Evolutionary conservation across 2,888 invertebrate species (phyloP).

Genomic region (Scaptodrosophila latifasciaeformis): DNA sequence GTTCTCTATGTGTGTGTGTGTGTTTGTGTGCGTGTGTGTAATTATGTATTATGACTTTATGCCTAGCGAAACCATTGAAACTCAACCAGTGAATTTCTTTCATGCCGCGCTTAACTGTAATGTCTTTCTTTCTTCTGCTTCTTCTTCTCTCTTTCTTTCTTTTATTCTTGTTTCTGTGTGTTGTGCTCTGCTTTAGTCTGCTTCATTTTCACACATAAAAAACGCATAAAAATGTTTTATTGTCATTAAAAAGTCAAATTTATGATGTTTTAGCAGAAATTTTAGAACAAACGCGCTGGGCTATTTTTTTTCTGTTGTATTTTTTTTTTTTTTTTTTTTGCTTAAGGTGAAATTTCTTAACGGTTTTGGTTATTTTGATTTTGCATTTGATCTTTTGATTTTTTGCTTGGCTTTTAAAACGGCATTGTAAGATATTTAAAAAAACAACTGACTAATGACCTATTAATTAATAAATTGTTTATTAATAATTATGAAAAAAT

Average conservation of each 20-base stretch:
- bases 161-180: slow-evolving; percentile 21
- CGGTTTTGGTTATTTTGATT: too few relatives aligned
- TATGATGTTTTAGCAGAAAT: slow-evolving; percentile 44
- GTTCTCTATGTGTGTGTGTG: too few relatives aligned
- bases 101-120: slow-evolving; percentile 38
- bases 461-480: slow-evolving; percentile 51
- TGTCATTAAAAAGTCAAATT: slow-evolving; percentile 65
- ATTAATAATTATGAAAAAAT: too few relatives aligned
- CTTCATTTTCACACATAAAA: slow-evolving; percentile 65
- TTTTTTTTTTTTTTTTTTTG: not conserved
- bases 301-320: slow-evolving; percentile 34
- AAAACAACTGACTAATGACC: slow-evolving; percentile 44
- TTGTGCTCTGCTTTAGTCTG: slow-evolving; percentile 33
- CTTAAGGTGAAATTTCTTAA: slow-evolving; percentile 23
- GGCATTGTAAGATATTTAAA: slow-evolving; percentile 37
- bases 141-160: slow-evolving; percentile 29
- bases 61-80: slow-evolving; percentile 28
- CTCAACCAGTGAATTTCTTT: too few relatives aligned
- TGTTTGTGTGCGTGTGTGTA: slow-evolving; percentile 41
- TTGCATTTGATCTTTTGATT: too few relatives aligned
- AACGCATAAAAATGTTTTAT: slow-evolving; percentile 52
- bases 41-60: slow-evolving; percentile 14
- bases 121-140: slow-evolving; percentile 28
- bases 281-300: slow-evolving; percentile 30
- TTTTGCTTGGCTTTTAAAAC: slow-evolving; percentile 31